Evolutionary conservation across 2,888 invertebrate genomes (phyloP).

Genomic region (Melanargia galathea): DNA sequence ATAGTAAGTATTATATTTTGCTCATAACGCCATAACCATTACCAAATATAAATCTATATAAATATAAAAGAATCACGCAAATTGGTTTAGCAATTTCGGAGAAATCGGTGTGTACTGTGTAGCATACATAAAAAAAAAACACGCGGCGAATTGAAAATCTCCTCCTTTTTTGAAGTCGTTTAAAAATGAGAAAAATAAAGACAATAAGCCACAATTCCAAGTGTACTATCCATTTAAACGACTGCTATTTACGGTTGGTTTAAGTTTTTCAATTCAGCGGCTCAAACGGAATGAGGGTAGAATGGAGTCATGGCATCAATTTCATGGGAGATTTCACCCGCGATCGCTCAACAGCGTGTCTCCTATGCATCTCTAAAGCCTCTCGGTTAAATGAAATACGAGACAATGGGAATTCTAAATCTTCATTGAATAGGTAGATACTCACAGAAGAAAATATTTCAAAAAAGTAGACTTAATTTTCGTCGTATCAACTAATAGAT

Average conservation of each 20-base stretch:
- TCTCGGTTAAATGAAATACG: constrained; percentile 34
- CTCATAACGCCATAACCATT: too few relatives aligned
- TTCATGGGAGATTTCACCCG: constrained; percentile 75
- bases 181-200: neutral
- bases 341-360: constrained; percentile 51
- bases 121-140: too few relatives aligned
- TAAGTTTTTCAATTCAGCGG: constrained; percentile 63
- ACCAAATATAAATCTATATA: too few relatives aligned
- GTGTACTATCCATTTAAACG: constrained; percentile 7
- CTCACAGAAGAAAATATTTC: too few relatives aligned
- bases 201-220: neutral
- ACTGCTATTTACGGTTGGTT: constrained; percentile 35
- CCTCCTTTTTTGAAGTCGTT: too few relatives aligned
- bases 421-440: neutral
- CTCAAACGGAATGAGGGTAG: constrained; percentile 43
- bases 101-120: too few relatives aligned
- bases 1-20: too few relatives aligned
- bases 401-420: neutral
- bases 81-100: too few relatives aligned
- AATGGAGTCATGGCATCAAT: constrained; percentile 69
- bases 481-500: too few relatives aligned
- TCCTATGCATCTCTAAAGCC: constrained; percentile 45
- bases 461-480: too few relatives aligned
- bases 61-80: too few relatives aligned
- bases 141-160: too few relatives aligned